Percentiles rank a stretch among this genome's conserved stretches.
These are phyloP conservation scores for Amphiura filiformis DNA, from an alignment of 35 echinoderm and acorn worm genomes.

Conservation along the genomic window DNA sequence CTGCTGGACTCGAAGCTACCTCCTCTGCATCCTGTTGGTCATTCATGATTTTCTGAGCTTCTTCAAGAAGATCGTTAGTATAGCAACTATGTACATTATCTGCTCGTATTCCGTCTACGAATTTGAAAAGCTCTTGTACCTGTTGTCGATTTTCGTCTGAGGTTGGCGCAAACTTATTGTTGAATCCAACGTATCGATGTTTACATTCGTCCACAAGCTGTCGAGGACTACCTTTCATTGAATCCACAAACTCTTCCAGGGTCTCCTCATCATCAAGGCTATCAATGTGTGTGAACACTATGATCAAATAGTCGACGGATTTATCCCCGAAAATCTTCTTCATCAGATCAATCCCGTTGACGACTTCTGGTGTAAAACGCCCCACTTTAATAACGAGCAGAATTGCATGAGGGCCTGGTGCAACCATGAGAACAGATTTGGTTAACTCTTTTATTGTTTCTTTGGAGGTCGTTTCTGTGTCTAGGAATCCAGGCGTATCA, in stretches of 20 bases:
- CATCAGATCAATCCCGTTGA: not conserved
- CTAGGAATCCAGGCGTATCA: not conserved
- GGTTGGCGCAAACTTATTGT: no score
- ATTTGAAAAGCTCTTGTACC: no score
- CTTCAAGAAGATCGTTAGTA: no score
- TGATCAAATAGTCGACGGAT: not conserved
- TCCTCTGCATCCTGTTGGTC: no score
- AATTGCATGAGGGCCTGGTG: not conserved
- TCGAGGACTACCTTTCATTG: not conserved
- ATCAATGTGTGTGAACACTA: not conserved
- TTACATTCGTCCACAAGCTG: not conserved
- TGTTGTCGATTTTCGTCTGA: no score
- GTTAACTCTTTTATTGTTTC: not conserved
- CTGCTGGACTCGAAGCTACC: no score
- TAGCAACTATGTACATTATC: no score
- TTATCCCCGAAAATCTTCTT: not conserved
- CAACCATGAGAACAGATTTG: not conserved
- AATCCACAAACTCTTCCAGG: not conserved
- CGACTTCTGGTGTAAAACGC: not conserved
- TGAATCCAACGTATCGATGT: not conserved
- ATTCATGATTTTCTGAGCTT: no score
- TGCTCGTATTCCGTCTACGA: no score
- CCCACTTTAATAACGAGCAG: not conserved
- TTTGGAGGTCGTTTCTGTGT: not conserved
- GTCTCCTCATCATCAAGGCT: not conserved